These are phyloP conservation scores for Metalampra italica DNA, from an alignment of 2,888 invertebrate species.

Conservation along the genomic window DNA sequence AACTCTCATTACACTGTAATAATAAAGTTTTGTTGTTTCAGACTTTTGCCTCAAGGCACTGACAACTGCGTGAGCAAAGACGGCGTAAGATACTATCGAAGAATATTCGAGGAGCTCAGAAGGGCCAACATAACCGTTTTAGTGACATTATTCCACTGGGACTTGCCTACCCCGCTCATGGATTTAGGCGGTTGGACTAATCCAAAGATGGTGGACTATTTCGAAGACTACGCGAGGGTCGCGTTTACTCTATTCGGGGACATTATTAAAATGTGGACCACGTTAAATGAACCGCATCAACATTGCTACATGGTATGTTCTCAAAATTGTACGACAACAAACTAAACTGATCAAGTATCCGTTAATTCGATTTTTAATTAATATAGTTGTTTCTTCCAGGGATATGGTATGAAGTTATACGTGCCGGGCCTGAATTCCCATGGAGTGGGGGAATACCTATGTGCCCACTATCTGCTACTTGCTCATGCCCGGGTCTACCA, in stretches of 20 bases:
- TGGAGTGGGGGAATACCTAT: constrained; percentile 79
- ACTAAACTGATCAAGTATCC: too few species aligned
- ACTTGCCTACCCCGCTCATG: constrained; percentile 73
- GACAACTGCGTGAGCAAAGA: constrained; percentile 81
- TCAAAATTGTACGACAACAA: too few species aligned
- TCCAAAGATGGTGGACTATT: constrained; percentile 71
- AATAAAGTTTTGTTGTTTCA: constrained; percentile 20
- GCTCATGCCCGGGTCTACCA: constrained; percentile 82
- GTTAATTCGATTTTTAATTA: too few species aligned
- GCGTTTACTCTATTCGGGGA: constrained; percentile 80
- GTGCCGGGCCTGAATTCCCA: constrained; percentile 69
- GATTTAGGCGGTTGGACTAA: constrained; percentile 74
- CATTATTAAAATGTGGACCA: constrained; percentile 84
- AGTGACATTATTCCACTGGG: constrained; percentile 83
- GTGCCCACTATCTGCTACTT: constrained; percentile 80
- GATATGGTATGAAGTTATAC: constrained; percentile 73
- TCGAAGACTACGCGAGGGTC: constrained; percentile 74
- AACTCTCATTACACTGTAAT: not conserved
- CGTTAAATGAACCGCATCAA: constrained; percentile 85
- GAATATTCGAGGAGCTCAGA: constrained; percentile 83
- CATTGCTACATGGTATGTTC: constrained; percentile 65
- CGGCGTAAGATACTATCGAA: constrained; percentile 86
- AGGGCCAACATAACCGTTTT: constrained; percentile 82
- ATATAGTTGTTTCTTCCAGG: constrained; percentile 25
- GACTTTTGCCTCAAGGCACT: constrained; percentile 84